These are phyloP conservation scores for Akabosia matsudoensis DNA, from an alignment of 1,140 invertebrate genomes.

Conservation along the genomic window DNA sequence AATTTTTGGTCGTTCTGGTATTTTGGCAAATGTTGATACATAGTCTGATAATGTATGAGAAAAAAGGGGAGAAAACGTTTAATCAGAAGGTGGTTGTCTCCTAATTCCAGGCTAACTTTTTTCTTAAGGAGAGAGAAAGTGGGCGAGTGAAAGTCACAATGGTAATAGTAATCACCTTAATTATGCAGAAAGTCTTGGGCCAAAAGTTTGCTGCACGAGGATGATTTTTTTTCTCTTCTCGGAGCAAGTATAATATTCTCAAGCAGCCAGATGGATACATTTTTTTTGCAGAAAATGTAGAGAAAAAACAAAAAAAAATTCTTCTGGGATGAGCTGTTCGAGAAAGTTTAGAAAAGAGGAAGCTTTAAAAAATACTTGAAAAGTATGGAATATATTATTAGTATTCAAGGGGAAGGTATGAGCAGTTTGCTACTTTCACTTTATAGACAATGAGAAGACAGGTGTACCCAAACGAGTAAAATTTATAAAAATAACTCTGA, in stretches of 20 bases:
- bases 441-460: no score
- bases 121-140: not conserved
- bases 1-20: not conserved
- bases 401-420: no score
- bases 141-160: not conserved
- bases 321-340: no score
- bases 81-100: not conserved
- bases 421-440: no score
- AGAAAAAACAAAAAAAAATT: no score
- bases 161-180: slow-evolving; percentile 4
- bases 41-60: not conserved
- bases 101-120: not conserved
- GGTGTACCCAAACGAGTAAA: no score
- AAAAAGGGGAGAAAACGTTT: not conserved
- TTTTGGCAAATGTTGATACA: not conserved
- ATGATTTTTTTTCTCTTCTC: no score
- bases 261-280: not conserved
- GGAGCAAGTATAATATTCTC: not conserved
- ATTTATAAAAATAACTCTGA: no score
- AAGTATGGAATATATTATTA: no score
- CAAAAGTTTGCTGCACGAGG: not conserved
- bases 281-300: no score
- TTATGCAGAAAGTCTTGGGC: not conserved
- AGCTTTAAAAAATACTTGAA: no score
- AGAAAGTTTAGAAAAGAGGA: no score